Base-by-base conservation (phyloP, 2,888 invertebrate genomes). In the Drosophila mimica region DNA sequence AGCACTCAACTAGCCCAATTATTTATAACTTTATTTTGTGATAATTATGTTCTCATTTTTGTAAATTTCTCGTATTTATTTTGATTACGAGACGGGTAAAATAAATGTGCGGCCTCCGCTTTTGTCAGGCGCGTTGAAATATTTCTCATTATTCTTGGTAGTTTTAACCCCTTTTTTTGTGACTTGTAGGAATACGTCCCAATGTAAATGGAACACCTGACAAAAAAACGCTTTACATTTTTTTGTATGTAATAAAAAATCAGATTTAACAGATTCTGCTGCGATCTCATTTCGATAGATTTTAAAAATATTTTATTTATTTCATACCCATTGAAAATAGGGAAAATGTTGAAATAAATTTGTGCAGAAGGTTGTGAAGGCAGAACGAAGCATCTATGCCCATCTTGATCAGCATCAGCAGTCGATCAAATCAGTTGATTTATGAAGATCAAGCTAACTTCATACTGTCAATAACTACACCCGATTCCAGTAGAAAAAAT, bases 11-110 rank as follows among this genome's bases (percentile, higher is more conserved):
- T 30, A 25, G 38, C 40, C 4, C 38, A 33, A 48, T 72, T 77
- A 76, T 68, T 54, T 46, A 51, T 70, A 59, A 52, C 40, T 57
- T 58, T 36, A 28, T 38, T 64, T 52, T 43, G 20, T 31, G 2
- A n/a, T 40, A 60, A 34, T 57, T 40, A 46, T 60, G 40, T 25
- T 58, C 43, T 31, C 46, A 51, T 66, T 31, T 40, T 31, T 11
- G 13, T 0, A 13, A 2, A 49, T 52, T 51, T 51, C 11, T 51
- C 11, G 15, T n/a, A 63, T 65, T 58, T 36, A 20, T 52, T n/a
- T 51, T 57, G 15, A 57, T 67, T 43, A 4, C 33, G 31, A 43
- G 60, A 8, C 57, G 62, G 72, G 25, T 77, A 81, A 81, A 83
- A 73, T 75, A 38, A 56, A 83, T 81, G 46, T 53, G 54, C n/a